Percentiles rank a stretch among this genome's conserved stretches.
Conservation (phyloP, 2,888 invertebrate species). For the Esperia sulphurella region DNA sequence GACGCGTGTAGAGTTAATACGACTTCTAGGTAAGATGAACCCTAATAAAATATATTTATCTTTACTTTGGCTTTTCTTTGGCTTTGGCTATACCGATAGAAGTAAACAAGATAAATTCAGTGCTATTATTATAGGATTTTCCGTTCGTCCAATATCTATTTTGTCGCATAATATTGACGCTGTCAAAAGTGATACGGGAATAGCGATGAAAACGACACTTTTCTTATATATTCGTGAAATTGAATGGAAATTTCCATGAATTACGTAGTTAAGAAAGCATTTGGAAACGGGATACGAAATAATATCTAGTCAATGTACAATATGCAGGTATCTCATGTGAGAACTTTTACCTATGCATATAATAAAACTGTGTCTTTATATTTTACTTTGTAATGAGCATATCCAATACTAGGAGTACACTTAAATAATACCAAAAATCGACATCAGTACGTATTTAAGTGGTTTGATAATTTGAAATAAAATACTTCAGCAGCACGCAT, state of each 20-base stretch:
- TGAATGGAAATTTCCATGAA: slow-evolving; percentile 13
- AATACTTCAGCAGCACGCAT: too few species aligned
- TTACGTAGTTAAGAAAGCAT: neutral
- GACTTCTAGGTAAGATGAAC: too few species aligned
- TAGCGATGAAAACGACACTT: slow-evolving; percentile 23
- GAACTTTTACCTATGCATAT: too few species aligned
- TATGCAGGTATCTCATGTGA: too few species aligned
- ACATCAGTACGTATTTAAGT: too few species aligned
- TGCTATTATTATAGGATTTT: slow-evolving; percentile 4
- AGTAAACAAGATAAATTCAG: slow-evolving; percentile 3
- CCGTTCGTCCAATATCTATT: slow-evolving; percentile 5
- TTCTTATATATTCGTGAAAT: slow-evolving; percentile 15
- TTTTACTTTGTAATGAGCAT: too few species aligned
- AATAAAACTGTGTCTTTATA: too few species aligned
- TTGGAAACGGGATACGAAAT: neutral
- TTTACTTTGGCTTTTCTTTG: neutral
- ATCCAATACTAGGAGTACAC: too few species aligned
- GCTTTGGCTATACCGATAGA: neutral
- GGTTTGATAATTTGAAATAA: too few species aligned
- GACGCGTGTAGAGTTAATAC: neutral
- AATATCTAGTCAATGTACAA: too few species aligned
- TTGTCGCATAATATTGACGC: slow-evolving; percentile 8
- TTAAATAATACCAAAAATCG: too few species aligned
- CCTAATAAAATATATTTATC: neutral
- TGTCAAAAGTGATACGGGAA: slow-evolving; percentile 14